phyloP scores from a whole-genome alignment of 2,113 vertebrate species.

The Microcebus jonahi region DNA sequence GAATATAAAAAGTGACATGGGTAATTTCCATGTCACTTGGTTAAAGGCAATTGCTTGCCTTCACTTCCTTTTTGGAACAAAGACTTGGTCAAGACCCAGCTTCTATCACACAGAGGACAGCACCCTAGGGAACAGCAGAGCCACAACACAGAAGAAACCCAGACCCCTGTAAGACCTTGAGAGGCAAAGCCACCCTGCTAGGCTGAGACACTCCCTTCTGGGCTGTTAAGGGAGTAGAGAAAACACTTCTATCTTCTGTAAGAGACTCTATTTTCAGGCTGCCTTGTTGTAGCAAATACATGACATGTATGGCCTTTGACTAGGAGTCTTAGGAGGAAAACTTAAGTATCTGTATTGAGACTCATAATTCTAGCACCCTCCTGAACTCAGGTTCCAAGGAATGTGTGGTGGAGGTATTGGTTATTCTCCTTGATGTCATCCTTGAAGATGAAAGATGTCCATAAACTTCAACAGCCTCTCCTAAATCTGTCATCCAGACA shows the following conservation, averaged over 20 bases:
- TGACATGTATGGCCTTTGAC: not conserved
- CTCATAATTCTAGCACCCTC: not conserved
- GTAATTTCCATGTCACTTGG: not conserved
- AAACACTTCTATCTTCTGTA: not conserved
- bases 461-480: not conserved
- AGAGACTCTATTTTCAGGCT: not conserved
- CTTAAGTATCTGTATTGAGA: not conserved
- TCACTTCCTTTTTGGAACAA: not conserved
- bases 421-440: not conserved
- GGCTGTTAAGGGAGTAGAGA: not conserved
- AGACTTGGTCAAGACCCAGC: not conserved
- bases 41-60: not conserved
- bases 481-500: not conserved
- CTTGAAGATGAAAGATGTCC: not conserved
- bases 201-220: not conserved
- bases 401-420: not conserved
- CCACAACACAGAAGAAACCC: not conserved
- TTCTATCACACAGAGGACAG: not conserved
- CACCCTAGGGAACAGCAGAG: not conserved
- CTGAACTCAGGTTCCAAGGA: not conserved
- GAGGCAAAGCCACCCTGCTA: not conserved
- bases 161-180: not conserved
- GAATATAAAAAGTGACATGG: not conserved
- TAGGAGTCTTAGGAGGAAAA: not conserved
- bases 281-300: not conserved